Percentiles rank a stretch among this genome's conserved stretches.
These are phyloP conservation scores for Malurus leucopterus DNA, from an alignment of 2,797 vertebrate species.

Conservation along the genomic window DNA sequence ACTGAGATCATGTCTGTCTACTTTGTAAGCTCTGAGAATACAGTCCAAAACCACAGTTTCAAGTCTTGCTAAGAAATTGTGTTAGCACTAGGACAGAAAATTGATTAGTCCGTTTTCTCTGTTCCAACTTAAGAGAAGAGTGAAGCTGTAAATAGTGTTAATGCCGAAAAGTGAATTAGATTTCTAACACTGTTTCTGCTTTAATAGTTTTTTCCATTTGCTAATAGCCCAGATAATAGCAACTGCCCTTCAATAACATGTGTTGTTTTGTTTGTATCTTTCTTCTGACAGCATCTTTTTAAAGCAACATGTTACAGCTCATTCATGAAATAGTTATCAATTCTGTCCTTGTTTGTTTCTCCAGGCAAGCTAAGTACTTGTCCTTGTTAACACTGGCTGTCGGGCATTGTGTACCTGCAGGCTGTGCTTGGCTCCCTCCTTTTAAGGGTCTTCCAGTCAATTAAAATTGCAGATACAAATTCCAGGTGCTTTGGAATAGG, in stretches of 20 bases:
- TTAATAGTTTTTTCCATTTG: constrained; percentile 57
- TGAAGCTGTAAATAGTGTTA: constrained; percentile 34
- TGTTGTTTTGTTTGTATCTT: constrained; percentile 40
- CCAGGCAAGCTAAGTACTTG: constrained; percentile 37
- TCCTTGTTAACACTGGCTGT: constrained; percentile 39
- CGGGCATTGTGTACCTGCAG: constrained; percentile 38
- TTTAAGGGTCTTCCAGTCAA: constrained; percentile 8
- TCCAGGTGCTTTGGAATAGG: not conserved
- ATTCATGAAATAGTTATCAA: constrained; percentile 56
- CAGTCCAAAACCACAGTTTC: not conserved
- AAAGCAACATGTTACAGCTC: constrained; percentile 45
- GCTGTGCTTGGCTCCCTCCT: not conserved
- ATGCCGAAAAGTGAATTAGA: constrained; percentile 49
- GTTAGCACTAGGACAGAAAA: constrained; percentile 9
- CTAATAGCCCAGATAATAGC: constrained; percentile 59
- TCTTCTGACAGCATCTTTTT: constrained; percentile 53
- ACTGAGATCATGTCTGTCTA: not conserved
- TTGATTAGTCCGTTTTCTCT: constrained; percentile 26
- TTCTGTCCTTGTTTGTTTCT: constrained; percentile 55
- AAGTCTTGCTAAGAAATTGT: not conserved
- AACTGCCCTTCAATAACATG: constrained; percentile 37
- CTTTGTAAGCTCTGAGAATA: not conserved
- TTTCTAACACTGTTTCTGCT: constrained; percentile 46
- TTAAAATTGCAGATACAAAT: constrained; percentile 13
- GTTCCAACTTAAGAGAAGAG: constrained; percentile 13